Evolutionary conservation across 2,113 vertebrate species (phyloP).

Genomic region (Sphaerodactylus townsendi): DNA sequence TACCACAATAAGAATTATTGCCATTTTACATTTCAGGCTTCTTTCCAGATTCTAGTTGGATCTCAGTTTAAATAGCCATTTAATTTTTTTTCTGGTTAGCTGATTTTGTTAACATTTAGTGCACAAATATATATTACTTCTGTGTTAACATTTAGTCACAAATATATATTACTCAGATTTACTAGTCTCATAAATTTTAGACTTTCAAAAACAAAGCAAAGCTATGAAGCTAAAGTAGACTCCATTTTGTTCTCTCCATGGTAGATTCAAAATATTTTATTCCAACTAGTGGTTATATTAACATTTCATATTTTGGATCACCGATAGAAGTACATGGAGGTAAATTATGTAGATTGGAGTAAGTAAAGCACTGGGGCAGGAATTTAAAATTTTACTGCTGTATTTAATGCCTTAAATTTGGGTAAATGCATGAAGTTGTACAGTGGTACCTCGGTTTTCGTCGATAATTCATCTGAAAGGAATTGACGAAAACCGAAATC

Average conservation of each 20-base stretch:
- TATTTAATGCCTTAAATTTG: background rate
- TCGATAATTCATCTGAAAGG: too few species aligned
- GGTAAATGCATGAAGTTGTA: conserved; percentile 7
- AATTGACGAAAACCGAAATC: too few species aligned
- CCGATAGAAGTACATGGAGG: background rate
- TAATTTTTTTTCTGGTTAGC: background rate
- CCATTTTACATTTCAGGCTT: background rate
- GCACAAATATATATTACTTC: background rate
- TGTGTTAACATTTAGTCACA: too few species aligned
- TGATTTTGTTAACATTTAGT: conserved; percentile 17
- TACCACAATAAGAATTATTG: background rate
- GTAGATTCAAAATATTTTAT: background rate
- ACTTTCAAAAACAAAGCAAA: conserved; percentile 6
- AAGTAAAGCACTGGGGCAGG: background rate
- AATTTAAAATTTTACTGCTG: background rate
- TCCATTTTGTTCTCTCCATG: background rate
- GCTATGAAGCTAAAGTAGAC: conserved; percentile 4
- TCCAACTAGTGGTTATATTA: background rate
- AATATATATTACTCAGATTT: background rate
- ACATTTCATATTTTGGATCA: background rate
- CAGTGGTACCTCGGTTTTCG: too few species aligned
- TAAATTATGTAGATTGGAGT: background rate
- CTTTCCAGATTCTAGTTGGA: background rate
- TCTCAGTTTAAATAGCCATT: background rate
- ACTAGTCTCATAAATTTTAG: conserved; percentile 1